phyloP scores from a whole-genome alignment of 2,797 vertebrate genomes.

The Macropodus opercularis region DNA sequence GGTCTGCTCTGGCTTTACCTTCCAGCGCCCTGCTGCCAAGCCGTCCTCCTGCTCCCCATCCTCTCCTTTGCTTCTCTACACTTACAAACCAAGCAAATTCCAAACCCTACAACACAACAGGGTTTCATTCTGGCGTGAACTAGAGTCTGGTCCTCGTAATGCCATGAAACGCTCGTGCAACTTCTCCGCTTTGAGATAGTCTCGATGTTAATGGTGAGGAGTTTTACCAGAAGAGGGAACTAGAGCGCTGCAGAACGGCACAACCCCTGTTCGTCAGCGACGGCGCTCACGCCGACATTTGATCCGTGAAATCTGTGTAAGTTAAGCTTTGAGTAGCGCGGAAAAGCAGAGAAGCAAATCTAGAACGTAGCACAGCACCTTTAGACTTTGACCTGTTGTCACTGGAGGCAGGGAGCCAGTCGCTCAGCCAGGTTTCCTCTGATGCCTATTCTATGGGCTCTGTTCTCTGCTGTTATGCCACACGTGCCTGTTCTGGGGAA shows the following conservation, averaged over 20 bases:
- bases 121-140: too few species aligned
- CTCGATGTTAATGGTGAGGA: constrained; percentile 7
- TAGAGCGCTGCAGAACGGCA: constrained; percentile 60
- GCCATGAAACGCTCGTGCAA: too few species aligned
- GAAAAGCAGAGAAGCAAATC: neutral
- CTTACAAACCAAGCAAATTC: constrained; percentile 18
- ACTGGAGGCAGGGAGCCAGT: neutral
- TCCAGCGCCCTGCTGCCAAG: constrained; percentile 59
- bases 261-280: constrained; percentile 28
- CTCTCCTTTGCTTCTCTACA: constrained; percentile 43
- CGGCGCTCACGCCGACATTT: neutral
- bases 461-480: constrained; percentile 23
- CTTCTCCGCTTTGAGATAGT: too few species aligned
- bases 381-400: constrained; percentile 5
- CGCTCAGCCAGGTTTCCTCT: too few species aligned
- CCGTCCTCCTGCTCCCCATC: constrained; percentile 49
- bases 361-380: neutral
- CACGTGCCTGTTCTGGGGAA: constrained; percentile 18
- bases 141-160: too few species aligned
- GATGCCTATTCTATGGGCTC: constrained; percentile 1
- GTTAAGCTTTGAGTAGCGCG: neutral
- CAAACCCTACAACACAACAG: too few species aligned
- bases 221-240: constrained; percentile 77
- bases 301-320: neutral
- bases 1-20: constrained; percentile 58